These are phyloP conservation scores for Chirona hameri DNA, from an alignment of 2,888 invertebrate species.

Conservation along the genomic window DNA sequence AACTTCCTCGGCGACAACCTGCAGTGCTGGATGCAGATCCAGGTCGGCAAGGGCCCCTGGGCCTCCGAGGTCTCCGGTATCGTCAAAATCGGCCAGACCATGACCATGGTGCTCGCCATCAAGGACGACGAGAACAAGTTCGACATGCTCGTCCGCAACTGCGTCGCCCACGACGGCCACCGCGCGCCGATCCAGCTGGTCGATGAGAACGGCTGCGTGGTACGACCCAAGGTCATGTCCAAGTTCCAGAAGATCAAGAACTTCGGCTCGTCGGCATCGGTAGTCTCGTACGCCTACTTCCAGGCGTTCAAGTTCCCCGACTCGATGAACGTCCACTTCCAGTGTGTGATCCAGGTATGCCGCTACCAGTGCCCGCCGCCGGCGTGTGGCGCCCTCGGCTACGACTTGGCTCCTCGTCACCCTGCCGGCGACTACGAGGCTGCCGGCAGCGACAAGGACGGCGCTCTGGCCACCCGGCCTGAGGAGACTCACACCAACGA, in stretches of 20 bases:
- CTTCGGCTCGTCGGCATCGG: conserved; percentile 89
- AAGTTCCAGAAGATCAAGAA: conserved; percentile 95
- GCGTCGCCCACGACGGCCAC: conserved; percentile 91
- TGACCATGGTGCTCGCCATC: conserved; percentile 94
- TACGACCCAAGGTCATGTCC: conserved; percentile 85
- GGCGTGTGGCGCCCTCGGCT: conserved; percentile 60
- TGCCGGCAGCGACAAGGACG: conserved; percentile 33
- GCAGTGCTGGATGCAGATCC: conserved; percentile 97
- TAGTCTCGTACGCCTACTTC: conserved; percentile 91
- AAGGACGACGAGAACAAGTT: conserved; percentile 93
- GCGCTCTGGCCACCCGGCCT: conserved; percentile 53
- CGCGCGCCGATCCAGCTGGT: conserved; percentile 58
- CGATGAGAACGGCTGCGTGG: conserved; percentile 89
- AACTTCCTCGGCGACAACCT: conserved; percentile 93
- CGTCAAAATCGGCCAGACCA: conserved; percentile 91
- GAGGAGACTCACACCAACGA: conserved; percentile 52
- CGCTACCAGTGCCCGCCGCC: conserved; percentile 90
- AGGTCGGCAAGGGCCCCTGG: conserved; percentile 92
- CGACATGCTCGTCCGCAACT: conserved; percentile 90
- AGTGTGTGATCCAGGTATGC: conserved; percentile 92
- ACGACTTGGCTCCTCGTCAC: neutral
- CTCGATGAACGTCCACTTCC: conserved; percentile 96
- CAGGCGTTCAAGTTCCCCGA: conserved; percentile 96
- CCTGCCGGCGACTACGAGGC: conserved; percentile 34
- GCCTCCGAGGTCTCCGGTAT: conserved; percentile 90